Conservation (phyloP, 2,113 vertebrate species). For the Oceanodroma tethys region DNA sequence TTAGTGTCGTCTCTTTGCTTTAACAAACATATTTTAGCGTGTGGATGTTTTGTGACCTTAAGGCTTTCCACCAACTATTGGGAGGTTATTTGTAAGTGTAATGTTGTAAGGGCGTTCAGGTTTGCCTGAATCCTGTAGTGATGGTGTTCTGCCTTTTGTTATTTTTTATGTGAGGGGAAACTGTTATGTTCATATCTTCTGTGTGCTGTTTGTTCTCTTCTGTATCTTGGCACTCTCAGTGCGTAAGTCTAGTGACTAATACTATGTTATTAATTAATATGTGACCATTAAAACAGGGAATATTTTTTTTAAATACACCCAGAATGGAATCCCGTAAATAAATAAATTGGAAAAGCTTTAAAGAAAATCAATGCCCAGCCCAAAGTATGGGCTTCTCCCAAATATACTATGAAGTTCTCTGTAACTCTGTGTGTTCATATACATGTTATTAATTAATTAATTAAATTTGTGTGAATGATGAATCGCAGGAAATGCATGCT, state of each 20-base stretch:
- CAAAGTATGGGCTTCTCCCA: not conserved
- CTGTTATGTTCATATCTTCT: rapidly evolving
- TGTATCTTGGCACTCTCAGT: rapidly evolving
- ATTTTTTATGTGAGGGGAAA: rapidly evolving
- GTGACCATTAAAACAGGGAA: rapidly evolving
- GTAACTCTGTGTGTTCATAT: not conserved
- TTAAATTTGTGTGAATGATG: not conserved
- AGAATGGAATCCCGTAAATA: not conserved
- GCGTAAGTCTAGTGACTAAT: too few species aligned
- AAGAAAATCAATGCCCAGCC: not conserved
- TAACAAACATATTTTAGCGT: rapidly evolving
- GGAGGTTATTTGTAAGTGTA: not conserved
- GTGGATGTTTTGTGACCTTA: not conserved
- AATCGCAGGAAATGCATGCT: not conserved
- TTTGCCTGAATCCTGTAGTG: not conserved
- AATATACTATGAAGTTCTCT: rapidly evolving
- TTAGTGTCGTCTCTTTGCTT: rapidly evolving
- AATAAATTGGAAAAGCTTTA: not conserved
- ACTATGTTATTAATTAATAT: not conserved
- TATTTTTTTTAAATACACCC: not conserved
- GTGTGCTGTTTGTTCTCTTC: not conserved
- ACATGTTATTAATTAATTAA: rapidly evolving
- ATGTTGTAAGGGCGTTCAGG: rapidly evolving
- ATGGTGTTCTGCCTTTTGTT: rapidly evolving
- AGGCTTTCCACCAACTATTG: rapidly evolving